These are phyloP conservation scores for Tamandua tetradactyla DNA, from an alignment of 2,797 vertebrate species.

Conservation along the genomic window DNA sequence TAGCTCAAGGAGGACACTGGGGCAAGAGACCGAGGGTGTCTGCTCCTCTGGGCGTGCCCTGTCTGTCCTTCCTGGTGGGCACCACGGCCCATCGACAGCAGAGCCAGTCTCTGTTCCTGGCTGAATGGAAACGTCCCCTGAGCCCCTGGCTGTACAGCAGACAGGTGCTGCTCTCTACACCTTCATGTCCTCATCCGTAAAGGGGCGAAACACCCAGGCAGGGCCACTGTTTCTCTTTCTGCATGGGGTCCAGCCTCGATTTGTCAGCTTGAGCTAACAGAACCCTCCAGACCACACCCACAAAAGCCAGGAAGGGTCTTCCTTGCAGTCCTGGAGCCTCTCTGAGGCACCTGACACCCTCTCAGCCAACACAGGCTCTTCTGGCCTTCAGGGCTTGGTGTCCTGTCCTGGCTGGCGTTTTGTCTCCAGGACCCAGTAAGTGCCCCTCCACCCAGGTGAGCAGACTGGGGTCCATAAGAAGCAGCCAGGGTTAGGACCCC, in stretches of 20 bases:
- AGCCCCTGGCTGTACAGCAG: background rate
- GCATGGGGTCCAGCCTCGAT: fast-evolving
- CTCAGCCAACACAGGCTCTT: background rate
- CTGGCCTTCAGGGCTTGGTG: background rate
- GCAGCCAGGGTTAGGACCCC: background rate
- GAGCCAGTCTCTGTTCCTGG: background rate
- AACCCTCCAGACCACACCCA: background rate
- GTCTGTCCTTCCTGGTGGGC: background rate
- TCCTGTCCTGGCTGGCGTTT: background rate
- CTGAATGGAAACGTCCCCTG: fast-evolving
- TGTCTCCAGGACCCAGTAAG: background rate
- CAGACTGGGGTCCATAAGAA: too few relatives aligned
- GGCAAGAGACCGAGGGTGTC: background rate
- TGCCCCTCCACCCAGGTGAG: background rate
- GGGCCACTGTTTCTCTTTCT: fast-evolving
- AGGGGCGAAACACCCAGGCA: fast-evolving
- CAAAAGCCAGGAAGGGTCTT: fast-evolving
- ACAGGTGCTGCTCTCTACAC: fast-evolving
- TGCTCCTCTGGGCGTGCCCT: too few relatives aligned
- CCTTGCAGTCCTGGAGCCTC: fast-evolving
- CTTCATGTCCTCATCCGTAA: background rate
- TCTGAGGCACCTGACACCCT: fast-evolving
- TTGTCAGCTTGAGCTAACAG: fast-evolving
- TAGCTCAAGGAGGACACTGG: background rate
- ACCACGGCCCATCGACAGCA: background rate